Percentiles rank a stretch among this genome's conserved stretches.
Conservation (phyloP, 1,140 invertebrate species). For the Formica selysi region DNA sequence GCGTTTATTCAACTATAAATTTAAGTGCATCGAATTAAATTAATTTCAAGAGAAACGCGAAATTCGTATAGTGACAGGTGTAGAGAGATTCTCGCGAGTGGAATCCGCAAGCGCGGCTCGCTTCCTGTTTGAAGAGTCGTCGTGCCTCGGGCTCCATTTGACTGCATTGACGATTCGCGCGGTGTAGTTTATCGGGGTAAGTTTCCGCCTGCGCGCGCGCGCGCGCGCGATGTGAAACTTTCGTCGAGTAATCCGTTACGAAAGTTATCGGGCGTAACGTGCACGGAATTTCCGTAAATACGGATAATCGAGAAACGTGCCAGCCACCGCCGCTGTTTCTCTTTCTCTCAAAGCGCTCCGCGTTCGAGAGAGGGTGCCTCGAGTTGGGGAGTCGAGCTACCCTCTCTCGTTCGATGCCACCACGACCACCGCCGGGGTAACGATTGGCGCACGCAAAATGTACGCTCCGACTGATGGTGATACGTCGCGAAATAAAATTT, state of each 20-base stretch:
- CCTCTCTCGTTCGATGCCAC: constrained; percentile 13
- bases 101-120: constrained; percentile 38
- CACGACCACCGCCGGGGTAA: constrained; percentile 1
- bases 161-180: constrained; percentile 73
- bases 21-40: neutral
- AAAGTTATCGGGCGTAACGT: constrained; percentile 82
- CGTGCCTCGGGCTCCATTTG: constrained; percentile 68
- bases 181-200: constrained; percentile 71
- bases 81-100: neutral
- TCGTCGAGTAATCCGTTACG: constrained; percentile 79
- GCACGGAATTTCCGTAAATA: constrained; percentile 80
- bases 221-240: constrained; percentile 73
- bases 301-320: constrained; percentile 78
- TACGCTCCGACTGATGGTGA: neutral
- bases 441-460: constrained; percentile 45
- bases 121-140: constrained; percentile 42
- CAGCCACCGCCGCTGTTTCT: constrained; percentile 47
- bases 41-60: neutral
- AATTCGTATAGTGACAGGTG: constrained; percentile 23
- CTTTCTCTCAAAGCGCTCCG: constrained; percentile 15
- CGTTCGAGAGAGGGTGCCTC: neutral
- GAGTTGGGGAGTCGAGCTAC: neutral
- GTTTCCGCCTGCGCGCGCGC: constrained; percentile 56
- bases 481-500: constrained; percentile 59
- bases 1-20: constrained; percentile 16